Conservation (phyloP, 2,113 vertebrate species). For the Chlorodrepanis virens region DNA sequence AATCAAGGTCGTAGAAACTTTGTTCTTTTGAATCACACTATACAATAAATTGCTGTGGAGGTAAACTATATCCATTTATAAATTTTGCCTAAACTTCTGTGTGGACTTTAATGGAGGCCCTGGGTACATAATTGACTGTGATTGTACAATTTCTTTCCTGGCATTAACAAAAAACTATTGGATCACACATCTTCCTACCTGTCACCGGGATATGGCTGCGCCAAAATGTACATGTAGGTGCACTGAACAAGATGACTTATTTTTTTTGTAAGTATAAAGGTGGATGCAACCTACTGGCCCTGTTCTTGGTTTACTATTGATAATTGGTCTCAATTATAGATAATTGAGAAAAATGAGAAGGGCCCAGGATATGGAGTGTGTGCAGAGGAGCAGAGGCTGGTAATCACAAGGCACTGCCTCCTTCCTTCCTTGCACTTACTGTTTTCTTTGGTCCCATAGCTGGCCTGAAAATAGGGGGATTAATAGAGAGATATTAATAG, state of each 20-base stretch:
- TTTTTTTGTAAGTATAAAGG: not conserved
- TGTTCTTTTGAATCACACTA: not conserved
- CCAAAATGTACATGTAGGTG: not conserved
- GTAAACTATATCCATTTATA: not conserved
- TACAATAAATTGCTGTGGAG: not conserved
- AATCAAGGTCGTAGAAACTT: not conserved
- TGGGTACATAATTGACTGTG: not conserved
- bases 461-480: not conserved
- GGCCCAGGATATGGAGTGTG: not conserved
- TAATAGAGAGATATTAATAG: not conserved
- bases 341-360: accelerated
- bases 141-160: not conserved
- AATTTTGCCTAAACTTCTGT: not conserved
- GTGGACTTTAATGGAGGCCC: not conserved
- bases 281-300: not conserved
- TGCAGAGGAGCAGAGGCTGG: not conserved
- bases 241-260: not conserved
- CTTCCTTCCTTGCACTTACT: not conserved
- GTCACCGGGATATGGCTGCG: not conserved
- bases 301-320: not conserved
- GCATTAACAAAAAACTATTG: accelerated
- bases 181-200: not conserved
- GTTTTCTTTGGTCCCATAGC: not conserved
- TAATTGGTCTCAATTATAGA: not conserved
- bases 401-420: not conserved